Percentiles rank a stretch among this genome's conserved stretches.
Evolutionary conservation across 1,140 invertebrate genomes (phyloP).

Genomic region (Drosophila fuyamai): DNA sequence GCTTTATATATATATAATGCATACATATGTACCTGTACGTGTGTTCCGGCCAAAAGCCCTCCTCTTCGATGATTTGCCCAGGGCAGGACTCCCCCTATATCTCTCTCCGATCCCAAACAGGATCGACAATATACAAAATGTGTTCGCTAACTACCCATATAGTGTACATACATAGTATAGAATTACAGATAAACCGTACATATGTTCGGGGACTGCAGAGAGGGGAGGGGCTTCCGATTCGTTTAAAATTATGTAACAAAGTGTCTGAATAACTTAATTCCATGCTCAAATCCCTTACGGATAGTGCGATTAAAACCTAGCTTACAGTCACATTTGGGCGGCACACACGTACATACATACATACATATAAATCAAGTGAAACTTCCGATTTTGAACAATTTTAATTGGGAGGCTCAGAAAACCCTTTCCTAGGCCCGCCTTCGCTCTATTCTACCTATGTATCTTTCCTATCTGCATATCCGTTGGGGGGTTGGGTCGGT

Average conservation of each 20-base stretch:
- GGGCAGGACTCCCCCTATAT: not conserved
- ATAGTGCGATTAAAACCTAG: slow-evolving; percentile 18
- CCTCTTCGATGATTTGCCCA: slow-evolving; percentile 34
- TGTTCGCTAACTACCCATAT: slow-evolving; percentile 71
- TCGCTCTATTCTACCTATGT: slow-evolving; percentile 1
- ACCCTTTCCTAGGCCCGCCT: not conserved
- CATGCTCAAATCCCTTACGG: slow-evolving; percentile 1
- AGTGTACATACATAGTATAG: slow-evolving; percentile 45
- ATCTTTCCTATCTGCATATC: slow-evolving; percentile 1
- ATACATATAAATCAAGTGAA: slow-evolving; percentile 33
- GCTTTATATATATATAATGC: slow-evolving; percentile 30
- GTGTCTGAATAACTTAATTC: slow-evolving; percentile 32
- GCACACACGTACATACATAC: slow-evolving; percentile 21
- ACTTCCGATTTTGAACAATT: slow-evolving; percentile 16
- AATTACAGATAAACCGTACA: slow-evolving; percentile 14
- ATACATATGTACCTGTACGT: slow-evolving; percentile 16
- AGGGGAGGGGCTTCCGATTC: slow-evolving; percentile 6
- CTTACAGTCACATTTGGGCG: slow-evolving; percentile 12
- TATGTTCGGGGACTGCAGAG: not conserved
- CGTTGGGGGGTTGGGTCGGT: not conserved
- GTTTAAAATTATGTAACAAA: slow-evolving; percentile 73
- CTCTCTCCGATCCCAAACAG: slow-evolving; percentile 18
- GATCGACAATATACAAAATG: slow-evolving; percentile 66
- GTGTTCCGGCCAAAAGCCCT: slow-evolving; percentile 22
- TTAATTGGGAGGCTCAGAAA: slow-evolving; percentile 9